Conservation (phyloP, 2,797 vertebrate species). For the Sebastes minor region DNA sequence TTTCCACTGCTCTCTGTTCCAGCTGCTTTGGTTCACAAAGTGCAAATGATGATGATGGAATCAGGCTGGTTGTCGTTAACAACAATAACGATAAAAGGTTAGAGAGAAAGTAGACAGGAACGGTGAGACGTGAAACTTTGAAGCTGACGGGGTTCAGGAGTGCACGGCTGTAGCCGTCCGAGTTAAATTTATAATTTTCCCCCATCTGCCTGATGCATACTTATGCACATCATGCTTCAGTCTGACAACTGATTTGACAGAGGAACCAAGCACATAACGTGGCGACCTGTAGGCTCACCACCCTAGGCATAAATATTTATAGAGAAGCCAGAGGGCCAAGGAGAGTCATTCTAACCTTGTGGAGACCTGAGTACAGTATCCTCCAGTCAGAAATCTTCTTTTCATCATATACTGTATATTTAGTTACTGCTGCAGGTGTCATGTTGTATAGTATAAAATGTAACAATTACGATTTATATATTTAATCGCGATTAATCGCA, state of each 20-base stretch:
- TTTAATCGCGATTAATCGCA: too few species aligned
- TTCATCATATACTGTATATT: conserved; percentile 8
- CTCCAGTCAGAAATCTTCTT: conserved; percentile 25
- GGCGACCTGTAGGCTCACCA: conserved; percentile 65
- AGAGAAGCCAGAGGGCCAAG: conserved; percentile 60
- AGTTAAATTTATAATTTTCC: conserved; percentile 62
- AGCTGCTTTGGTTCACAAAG: background rate
- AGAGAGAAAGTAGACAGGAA: background rate
- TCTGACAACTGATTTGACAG: conserved; percentile 74
- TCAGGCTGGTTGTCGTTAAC: background rate
- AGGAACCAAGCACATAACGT: conserved; percentile 60
- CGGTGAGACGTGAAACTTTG: conserved; percentile 23
- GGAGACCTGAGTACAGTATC: conserved; percentile 37
- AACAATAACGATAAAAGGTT: conserved; percentile 16
- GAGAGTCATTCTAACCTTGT: conserved; percentile 70
- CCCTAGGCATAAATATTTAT: conserved; percentile 73
- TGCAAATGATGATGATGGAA: background rate
- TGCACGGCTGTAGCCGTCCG: conserved; percentile 34
- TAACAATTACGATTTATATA: background rate
- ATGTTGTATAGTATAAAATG: conserved; percentile 8
- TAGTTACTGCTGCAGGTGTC: conserved; percentile 4
- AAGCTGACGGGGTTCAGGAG: conserved; percentile 43
- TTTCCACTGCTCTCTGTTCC: conserved; percentile 4
- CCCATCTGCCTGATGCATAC: conserved; percentile 67
- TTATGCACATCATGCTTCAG: conserved; percentile 66